These are phyloP conservation scores for Lateolabrax maculatus DNA, from an alignment of 2,797 vertebrate genomes.

Conservation along the genomic window DNA sequence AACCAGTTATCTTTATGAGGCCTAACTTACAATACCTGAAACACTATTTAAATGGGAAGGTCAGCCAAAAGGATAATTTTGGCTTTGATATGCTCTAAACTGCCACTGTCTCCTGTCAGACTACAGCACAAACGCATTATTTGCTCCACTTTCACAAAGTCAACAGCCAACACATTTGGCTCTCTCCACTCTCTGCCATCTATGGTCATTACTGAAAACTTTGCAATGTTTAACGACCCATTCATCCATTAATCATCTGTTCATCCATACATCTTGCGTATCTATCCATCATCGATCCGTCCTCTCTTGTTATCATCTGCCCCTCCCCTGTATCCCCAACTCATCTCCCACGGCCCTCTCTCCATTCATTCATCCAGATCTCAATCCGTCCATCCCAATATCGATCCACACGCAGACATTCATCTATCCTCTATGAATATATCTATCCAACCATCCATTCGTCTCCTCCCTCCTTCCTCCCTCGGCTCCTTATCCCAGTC, in stretches of 20 bases:
- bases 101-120: neutral
- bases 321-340: slow-evolving; percentile 48
- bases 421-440: slow-evolving; percentile 63
- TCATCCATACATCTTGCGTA: slow-evolving; percentile 57
- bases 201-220: slow-evolving; percentile 52
- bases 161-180: slow-evolving; percentile 42
- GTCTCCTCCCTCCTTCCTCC: slow-evolving; percentile 40
- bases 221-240: slow-evolving; percentile 54
- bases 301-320: slow-evolving; percentile 71
- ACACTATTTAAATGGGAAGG: neutral
- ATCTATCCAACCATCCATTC: slow-evolving; percentile 51
- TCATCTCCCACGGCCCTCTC: slow-evolving; percentile 36
- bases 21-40: neutral
- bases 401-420: slow-evolving; percentile 57
- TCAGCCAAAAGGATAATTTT: slow-evolving; percentile 6
- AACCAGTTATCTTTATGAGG: neutral
- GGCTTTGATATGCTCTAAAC: neutral
- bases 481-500: slow-evolving; percentile 59
- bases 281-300: slow-evolving; percentile 64
- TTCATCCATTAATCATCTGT: slow-evolving; percentile 62
- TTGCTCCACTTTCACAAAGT: slow-evolving; percentile 39
- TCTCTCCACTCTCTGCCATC: slow-evolving; percentile 39
- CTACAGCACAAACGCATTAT: slow-evolving; percentile 4
- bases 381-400: slow-evolving; percentile 56
- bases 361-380: slow-evolving; percentile 61